Conservation (phyloP, 2,888 invertebrate genomes). For the Dicyrtoma fusca region DNA sequence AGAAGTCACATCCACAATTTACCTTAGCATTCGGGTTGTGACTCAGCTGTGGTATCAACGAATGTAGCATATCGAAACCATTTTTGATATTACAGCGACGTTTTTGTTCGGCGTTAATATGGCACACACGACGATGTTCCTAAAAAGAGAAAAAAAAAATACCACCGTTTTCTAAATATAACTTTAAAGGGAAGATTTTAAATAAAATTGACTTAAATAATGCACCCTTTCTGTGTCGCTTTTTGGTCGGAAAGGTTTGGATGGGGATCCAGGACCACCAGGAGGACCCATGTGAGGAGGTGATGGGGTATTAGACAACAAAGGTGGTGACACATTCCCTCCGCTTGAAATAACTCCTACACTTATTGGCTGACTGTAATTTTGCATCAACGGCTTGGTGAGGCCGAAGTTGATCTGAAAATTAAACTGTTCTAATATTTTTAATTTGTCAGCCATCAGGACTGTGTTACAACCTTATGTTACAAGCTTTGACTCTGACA, state of each 20-base stretch:
- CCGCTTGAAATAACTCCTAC: slow-evolving; percentile 40
- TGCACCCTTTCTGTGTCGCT: slow-evolving; percentile 57
- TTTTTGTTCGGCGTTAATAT: slow-evolving; percentile 95
- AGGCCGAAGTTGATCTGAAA: slow-evolving; percentile 53
- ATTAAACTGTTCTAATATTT: slow-evolving; percentile 4
- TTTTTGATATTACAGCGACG: slow-evolving; percentile 93
- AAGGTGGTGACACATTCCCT: slow-evolving; percentile 50
- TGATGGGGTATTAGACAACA: slow-evolving; percentile 50
- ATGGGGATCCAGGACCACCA: slow-evolving; percentile 57
- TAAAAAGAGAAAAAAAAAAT: slow-evolving; percentile 54
- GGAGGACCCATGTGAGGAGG: slow-evolving; percentile 54
- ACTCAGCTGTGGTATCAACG: slow-evolving; percentile 86
- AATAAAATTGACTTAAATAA: slow-evolving; percentile 45
- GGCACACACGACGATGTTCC: slow-evolving; percentile 80
- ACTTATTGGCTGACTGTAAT: slow-evolving; percentile 37
- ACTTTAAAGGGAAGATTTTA: slow-evolving; percentile 48
- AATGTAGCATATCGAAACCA: slow-evolving; percentile 92
- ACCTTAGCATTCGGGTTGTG: slow-evolving; percentile 89
- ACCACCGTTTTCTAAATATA: not conserved
- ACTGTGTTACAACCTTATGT: not conserved
- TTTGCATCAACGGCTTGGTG: slow-evolving; percentile 45
- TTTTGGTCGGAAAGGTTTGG: slow-evolving; percentile 57
- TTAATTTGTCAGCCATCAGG: not conserved
- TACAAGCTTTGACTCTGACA: no score
- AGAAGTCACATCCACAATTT: slow-evolving; percentile 43